Conservation (phyloP, 2,797 vertebrate genomes). For the Fringilla coelebs region DNA sequence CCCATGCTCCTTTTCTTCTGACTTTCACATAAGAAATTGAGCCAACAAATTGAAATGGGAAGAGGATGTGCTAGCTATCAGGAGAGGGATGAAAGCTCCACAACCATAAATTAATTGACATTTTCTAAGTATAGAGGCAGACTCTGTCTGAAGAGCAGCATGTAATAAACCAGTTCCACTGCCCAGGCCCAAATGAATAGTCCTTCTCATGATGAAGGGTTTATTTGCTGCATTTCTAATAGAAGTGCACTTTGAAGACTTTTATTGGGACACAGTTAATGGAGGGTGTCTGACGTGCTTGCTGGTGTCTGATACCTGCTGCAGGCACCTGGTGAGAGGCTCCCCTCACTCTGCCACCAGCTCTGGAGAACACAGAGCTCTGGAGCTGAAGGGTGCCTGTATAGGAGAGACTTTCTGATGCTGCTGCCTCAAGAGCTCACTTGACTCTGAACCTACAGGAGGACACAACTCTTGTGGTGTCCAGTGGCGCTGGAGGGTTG, state of each 20-base stretch:
- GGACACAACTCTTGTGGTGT: not conserved
- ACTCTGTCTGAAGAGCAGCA: not conserved
- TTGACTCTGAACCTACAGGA: not conserved
- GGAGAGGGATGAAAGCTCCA: slow-evolving; percentile 12
- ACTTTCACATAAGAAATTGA: slow-evolving; percentile 12
- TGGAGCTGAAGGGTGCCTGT: not conserved
- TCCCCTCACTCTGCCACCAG: not conserved
- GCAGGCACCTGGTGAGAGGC: not conserved
- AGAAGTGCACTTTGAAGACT: not conserved
- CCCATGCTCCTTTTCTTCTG: not conserved
- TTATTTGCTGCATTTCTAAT: slow-evolving; percentile 30
- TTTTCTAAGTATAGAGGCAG: slow-evolving; percentile 34
- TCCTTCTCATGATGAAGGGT: not conserved
- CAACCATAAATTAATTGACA: slow-evolving; percentile 38
- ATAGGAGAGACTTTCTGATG: not conserved
- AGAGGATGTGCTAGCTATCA: not conserved
- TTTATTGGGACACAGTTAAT: not conserved
- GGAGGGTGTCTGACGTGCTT: not conserved
- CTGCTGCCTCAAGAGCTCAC: not conserved
- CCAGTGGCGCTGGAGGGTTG: not conserved
- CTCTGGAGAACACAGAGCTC: not conserved
- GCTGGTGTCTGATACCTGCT: not conserved
- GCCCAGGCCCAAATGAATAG: slow-evolving; percentile 10
- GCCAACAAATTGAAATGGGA: not conserved
- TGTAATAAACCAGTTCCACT: slow-evolving; percentile 27